A percentile compares a stretch with the other conserved stretches of the same genome.
phyloP scores from a whole-genome alignment of 2,113 vertebrate species.

The Zosterops hypoxanthus region DNA sequence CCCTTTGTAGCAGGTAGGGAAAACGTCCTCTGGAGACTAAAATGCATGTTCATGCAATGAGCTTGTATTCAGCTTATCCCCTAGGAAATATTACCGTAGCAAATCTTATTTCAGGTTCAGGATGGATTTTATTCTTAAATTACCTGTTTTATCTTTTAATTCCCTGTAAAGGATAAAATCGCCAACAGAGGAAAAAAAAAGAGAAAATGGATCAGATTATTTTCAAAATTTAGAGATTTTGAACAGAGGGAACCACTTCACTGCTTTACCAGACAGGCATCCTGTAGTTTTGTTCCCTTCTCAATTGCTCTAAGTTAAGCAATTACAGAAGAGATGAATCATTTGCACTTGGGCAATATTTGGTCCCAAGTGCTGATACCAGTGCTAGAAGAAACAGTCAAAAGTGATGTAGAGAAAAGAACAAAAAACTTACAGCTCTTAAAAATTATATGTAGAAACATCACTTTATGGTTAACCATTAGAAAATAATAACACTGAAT shows the following conservation, averaged over 20 bases:
- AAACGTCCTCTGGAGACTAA: background rate
- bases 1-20: background rate
- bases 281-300: background rate
- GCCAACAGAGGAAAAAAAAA: too few species aligned
- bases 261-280: background rate
- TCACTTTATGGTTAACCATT: background rate
- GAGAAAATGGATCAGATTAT: background rate
- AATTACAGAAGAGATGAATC: background rate
- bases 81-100: background rate
- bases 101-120: background rate
- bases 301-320: background rate
- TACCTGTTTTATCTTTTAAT: background rate
- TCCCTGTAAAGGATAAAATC: background rate
- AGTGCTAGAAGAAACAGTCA: background rate
- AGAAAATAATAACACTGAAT: background rate
- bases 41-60: background rate
- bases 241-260: background rate
- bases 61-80: background rate
- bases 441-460: background rate
- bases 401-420: background rate
- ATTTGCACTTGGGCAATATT: background rate
- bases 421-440: background rate
- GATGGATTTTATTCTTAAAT: background rate
- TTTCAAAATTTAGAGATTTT: background rate
- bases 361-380: background rate